These are phyloP conservation scores for Acheta domesticus DNA, from an alignment of 2,888 invertebrate species.

Conservation along the genomic window DNA sequence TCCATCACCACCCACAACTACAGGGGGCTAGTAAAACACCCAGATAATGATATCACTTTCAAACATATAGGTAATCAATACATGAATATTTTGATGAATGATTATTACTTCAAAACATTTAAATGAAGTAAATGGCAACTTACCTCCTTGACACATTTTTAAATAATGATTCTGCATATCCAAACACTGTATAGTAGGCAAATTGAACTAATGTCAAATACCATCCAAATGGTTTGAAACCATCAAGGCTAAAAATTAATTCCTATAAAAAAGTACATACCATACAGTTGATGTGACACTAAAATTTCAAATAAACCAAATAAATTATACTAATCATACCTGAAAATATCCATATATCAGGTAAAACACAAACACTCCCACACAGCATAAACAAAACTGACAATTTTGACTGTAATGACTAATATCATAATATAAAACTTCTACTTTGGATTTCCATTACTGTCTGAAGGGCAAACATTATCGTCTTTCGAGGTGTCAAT, in stretches of 20 bases:
- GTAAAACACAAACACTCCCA: constrained; percentile 82
- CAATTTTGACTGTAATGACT: constrained; percentile 60
- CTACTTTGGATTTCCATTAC: constrained; percentile 51
- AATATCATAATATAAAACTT: constrained; percentile 71
- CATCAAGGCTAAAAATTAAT: constrained; percentile 84
- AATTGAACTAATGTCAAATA: constrained; percentile 91
- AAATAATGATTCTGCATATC: constrained; percentile 67
- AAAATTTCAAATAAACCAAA: background rate
- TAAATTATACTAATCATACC: constrained; percentile 39
- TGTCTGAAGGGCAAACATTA: background rate
- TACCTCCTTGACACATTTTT: constrained; percentile 56
- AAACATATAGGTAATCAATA: background rate
- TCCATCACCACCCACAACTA: too few relatives aligned
- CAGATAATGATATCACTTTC: too few relatives aligned
- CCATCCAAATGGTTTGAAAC: constrained; percentile 86
- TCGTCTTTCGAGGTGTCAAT: background rate
- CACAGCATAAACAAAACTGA: constrained; percentile 73
- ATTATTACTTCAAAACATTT: background rate
- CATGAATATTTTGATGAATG: background rate
- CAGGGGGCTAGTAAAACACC: too few relatives aligned
- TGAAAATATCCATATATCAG: constrained; percentile 86
- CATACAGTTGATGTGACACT: background rate
- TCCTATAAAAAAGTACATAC: constrained; percentile 60
- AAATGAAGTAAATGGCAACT: constrained; percentile 34
- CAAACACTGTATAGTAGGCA: constrained; percentile 77